Base-by-base conservation (phyloP, 2,113 vertebrate genomes). In the Upupa epops region DNA sequence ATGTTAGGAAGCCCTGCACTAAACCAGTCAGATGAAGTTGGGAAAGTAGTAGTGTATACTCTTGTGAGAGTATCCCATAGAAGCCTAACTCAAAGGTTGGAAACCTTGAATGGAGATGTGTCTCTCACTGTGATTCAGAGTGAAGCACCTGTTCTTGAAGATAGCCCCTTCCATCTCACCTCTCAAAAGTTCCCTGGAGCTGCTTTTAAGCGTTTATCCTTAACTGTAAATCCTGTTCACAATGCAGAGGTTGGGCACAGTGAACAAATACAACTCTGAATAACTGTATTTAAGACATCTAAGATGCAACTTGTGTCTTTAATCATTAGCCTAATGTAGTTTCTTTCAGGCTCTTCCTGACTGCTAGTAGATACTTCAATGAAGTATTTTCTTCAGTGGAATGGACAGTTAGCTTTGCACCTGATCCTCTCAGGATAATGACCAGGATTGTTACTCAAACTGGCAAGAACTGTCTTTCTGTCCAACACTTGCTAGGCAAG, bases 361-460 rank as follows among this genome's bases (percentile, higher is more conserved):
- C 96, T 98, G 92, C 96, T 97, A 79, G 96, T 69, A 6, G 93
- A 95, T 88, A 28, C 34, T 61, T 18, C 45, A 46, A 46, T 18
- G 19, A 46, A 46, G 19, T 46, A 15, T 46, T 46, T 15, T 65
- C 56, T 52, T 88, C 93, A 42, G 63, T 69, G 55, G 65, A 74
- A 75, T 13, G 63, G 21, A 54, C 14, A 31, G 54, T 70, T 71
- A 52, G 26, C 34, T 80, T 91, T 46, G 82, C 66, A 45, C 88
- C 69, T 56, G 89, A 78, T 73, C 86, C 49, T 60, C 55, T 92
- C 72, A 96, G 93, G 13, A 49, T 81, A 81, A 97, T 74, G 45
- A 97, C 70, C 92, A 22, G 94, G 59, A 29, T 87, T 96, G 87
- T 97, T 93, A 77, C 92, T 97, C 77, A 97, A 91, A 48, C 94